Conservation (phyloP, 2,113 vertebrate genomes). For the Osmerus eperlanus region DNA sequence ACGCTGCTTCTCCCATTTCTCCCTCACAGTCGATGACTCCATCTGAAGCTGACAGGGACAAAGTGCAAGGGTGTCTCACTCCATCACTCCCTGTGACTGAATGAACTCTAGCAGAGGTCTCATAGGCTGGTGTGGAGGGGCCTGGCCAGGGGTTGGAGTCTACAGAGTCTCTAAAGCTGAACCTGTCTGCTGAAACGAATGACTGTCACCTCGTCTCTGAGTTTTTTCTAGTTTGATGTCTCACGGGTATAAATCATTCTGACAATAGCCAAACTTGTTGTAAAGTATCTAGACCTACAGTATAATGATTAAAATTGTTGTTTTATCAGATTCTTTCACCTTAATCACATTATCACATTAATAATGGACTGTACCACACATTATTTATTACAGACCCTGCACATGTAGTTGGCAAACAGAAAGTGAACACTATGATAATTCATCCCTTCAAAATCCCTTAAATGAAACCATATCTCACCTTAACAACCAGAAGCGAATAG, state of each 20-base stretch:
- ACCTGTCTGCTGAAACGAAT: slow-evolving; percentile 58
- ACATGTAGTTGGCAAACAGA: slow-evolving; percentile 1
- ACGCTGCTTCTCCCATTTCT: slow-evolving; percentile 23
- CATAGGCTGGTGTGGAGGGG: slow-evolving; percentile 43
- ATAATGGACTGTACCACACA: too few relatives aligned
- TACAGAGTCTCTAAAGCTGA: slow-evolving; percentile 14
- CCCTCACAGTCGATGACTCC: slow-evolving; percentile 57
- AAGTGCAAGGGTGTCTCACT: slow-evolving; percentile 50
- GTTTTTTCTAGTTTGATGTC: too few relatives aligned
- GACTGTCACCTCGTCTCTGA: slow-evolving; percentile 38
- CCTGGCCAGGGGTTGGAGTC: slow-evolving; percentile 47
- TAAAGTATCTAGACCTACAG: background rate
- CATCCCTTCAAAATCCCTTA: slow-evolving; percentile 25
- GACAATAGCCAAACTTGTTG: background rate
- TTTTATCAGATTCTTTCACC: too few relatives aligned
- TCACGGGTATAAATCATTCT: too few relatives aligned
- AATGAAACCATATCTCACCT: slow-evolving; percentile 27
- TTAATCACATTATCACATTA: too few relatives aligned
- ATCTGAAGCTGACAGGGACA: slow-evolving; percentile 59
- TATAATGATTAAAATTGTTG: background rate
- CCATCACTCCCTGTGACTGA: slow-evolving; percentile 51
- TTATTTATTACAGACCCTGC: slow-evolving; percentile 7
- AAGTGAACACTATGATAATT: slow-evolving; percentile 21
- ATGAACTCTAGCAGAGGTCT: slow-evolving; percentile 48
- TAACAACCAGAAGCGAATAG: slow-evolving; percentile 1